phyloP scores from a whole-genome alignment of 2,888 invertebrate genomes.

The Gymnocheta viridis region DNA sequence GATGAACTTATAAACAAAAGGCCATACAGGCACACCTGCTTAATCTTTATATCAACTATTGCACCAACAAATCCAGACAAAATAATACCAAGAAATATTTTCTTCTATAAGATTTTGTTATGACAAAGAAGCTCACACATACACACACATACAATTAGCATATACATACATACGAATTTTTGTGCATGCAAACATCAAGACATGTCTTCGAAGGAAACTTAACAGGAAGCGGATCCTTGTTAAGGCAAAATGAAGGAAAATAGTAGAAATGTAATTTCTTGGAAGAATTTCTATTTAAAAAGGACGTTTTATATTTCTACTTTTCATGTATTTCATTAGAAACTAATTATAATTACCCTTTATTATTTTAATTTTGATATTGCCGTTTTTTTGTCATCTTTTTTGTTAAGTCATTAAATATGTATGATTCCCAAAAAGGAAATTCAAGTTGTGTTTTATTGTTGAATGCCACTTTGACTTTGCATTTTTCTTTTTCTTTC shows the following conservation, averaged over 20 bases:
- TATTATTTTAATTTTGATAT: background rate
- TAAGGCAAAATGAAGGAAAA: background rate
- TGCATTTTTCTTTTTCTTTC: too few species aligned
- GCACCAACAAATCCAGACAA: background rate
- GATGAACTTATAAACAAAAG: background rate
- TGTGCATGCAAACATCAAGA: too few species aligned
- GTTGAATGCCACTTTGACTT: too few species aligned
- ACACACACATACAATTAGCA: background rate
- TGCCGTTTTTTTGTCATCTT: too few species aligned
- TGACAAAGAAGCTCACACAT: background rate
- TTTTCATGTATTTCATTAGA: background rate
- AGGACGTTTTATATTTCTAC: background rate
- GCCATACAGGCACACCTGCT: background rate
- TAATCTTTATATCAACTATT: background rate
- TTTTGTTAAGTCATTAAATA: too few species aligned
- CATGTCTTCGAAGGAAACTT: background rate
- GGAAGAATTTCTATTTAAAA: background rate
- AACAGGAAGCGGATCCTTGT: conserved; percentile 36
- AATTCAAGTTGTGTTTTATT: too few species aligned
- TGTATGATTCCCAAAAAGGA: too few species aligned
- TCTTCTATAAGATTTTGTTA: background rate
- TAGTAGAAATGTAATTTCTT: background rate
- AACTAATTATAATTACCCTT: too few species aligned
- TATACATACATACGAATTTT: too few species aligned
- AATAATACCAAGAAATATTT: background rate